Evolutionary conservation across 1,140 invertebrate genomes (phyloP).

Genomic region (Pseudobourletiella spinata): DNA sequence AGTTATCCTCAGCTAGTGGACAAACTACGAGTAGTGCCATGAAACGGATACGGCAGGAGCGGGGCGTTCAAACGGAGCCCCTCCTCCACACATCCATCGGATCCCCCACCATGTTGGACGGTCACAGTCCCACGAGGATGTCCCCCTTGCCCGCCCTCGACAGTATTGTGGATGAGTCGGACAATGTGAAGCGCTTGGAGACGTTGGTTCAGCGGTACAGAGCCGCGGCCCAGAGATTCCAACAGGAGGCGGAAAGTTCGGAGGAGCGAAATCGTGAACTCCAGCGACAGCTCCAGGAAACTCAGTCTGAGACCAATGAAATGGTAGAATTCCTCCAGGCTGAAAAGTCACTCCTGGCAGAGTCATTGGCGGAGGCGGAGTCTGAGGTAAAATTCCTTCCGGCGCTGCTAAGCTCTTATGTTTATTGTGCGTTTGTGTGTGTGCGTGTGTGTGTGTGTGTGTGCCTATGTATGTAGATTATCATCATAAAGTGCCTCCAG

Average conservation of each 20-base stretch:
- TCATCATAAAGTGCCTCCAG: background rate
- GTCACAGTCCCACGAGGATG: background rate
- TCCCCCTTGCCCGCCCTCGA: constrained; percentile 5
- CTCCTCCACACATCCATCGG: background rate
- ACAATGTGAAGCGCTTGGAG: constrained; percentile 24
- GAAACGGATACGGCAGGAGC: constrained; percentile 26
- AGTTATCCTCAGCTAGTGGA: constrained; percentile 27
- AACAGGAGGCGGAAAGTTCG: constrained; percentile 28
- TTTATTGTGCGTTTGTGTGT: too few species aligned
- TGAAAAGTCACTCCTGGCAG: constrained; percentile 59
- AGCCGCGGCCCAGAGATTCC: constrained; percentile 17
- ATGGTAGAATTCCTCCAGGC: constrained; percentile 67
- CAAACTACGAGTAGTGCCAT: constrained; percentile 31
- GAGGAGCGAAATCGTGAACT: constrained; percentile 40
- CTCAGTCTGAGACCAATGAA: constrained; percentile 59
- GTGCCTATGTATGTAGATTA: too few species aligned
- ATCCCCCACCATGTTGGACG: background rate
- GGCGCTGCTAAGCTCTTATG: too few species aligned
- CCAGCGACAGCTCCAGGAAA: constrained; percentile 54
- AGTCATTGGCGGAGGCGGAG: constrained; percentile 65
- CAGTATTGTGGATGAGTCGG: constrained; percentile 4
- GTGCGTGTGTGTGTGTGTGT: too few species aligned
- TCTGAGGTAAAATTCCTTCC: constrained; percentile 51
- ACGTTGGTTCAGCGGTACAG: constrained; percentile 14
- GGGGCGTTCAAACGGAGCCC: constrained; percentile 21